Evolutionary conservation across 2,113 vertebrate genomes (phyloP).

Genomic region (Plecotus auritus): DNA sequence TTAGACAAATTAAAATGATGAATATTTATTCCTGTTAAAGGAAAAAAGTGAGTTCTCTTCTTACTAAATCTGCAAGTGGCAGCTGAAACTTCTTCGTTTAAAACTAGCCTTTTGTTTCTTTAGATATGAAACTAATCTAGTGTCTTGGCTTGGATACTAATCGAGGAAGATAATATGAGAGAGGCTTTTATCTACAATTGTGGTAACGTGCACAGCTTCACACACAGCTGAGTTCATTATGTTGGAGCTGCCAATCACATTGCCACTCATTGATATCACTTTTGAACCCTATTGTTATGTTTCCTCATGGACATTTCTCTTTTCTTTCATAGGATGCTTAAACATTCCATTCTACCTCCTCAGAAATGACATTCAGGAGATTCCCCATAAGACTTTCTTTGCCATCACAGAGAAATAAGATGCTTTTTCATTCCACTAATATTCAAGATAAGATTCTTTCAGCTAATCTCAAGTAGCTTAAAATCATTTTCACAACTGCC

Average conservation of each 20-base stretch:
- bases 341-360: conserved; percentile 18
- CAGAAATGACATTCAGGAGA: conserved; percentile 28
- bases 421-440: neutral
- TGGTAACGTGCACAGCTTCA: conserved; percentile 34
- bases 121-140: conserved; percentile 25
- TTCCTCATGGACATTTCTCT: conserved; percentile 33
- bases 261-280: neutral
- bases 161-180: conserved; percentile 29
- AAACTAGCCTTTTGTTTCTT: conserved; percentile 54
- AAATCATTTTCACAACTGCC: neutral
- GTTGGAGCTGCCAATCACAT: conserved; percentile 32
- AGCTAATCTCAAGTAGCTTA: neutral
- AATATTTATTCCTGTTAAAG: conserved; percentile 9
- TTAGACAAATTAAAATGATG: conserved; percentile 33
- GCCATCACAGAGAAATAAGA: neutral
- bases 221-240: conserved; percentile 53
- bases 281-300: conserved; percentile 12
- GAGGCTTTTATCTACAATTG: neutral
- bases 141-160: conserved; percentile 37
- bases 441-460: neutral
- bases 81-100: conserved; percentile 1
- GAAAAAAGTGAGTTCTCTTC: conserved; percentile 18
- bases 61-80: conserved; percentile 29
- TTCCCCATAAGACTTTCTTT: conserved; percentile 17
- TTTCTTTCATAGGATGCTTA: conserved; percentile 32